Evolutionary conservation across 2,113 vertebrate genomes (phyloP), one percentile per base, ranked within the genome.

Genomic region (Tachysurus vachellii): DNA sequence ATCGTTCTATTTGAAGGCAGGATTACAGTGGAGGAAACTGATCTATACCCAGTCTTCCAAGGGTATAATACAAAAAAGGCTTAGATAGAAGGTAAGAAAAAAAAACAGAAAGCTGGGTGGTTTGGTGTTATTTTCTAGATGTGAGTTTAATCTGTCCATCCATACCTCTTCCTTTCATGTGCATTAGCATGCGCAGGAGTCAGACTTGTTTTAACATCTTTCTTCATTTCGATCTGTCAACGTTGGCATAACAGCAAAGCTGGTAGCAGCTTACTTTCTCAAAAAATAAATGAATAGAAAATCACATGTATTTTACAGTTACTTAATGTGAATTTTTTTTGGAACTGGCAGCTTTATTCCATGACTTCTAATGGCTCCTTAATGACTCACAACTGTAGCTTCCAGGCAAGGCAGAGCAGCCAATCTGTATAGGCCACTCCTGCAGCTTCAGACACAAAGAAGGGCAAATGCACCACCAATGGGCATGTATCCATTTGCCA

Each of bases 281-380:
- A 0, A 50, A 75, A 61, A 61, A 42, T 31, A 62, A 16, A 64
- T 62, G 36, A 54, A 70, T 44, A 68, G 16, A n/a, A 53, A 85
- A 53, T 53, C 16, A 4, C 50, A 57, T 44, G 28, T 53, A 81
- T 61, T 85, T 73, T 57, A 47, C 77, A 61, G 54, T 73, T 82
- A n/a, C 59, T 82, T 31, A 17, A 64, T 61, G 17, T 64, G 36
- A 42, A 73, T 71, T 11, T 61, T 59, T 36, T 23, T 23, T 14
- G 17, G 79, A 59, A 42, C 14, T 68, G 17, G 21, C 5, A 13
- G 14, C 47, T 70, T 86, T 54, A 47, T 70, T 71, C 79, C 66
- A 71, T 87, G 80, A 87, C 80, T 73, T 54, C 80, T 87, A 83
- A 81, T 85, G 77, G 71, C 7, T 64, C 79, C 79, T 89, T 66